phyloP scores from a whole-genome alignment of 2,888 invertebrate species.

The Apoda limacodes region DNA sequence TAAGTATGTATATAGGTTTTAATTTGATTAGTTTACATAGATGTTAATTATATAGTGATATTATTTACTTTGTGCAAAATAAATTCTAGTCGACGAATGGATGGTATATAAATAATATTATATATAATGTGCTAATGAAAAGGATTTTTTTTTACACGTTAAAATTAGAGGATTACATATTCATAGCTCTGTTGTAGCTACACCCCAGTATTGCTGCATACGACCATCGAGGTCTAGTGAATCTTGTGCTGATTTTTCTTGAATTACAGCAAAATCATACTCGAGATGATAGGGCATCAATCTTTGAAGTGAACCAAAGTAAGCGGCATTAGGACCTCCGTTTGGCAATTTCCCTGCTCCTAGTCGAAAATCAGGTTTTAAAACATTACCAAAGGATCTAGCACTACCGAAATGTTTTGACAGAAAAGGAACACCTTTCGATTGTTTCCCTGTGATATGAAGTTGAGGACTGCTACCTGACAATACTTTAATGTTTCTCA shows the following conservation, averaged over 20 bases:
- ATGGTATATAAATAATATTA: conserved; percentile 54
- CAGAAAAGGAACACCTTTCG: conserved; percentile 64
- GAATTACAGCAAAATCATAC: conserved; percentile 86
- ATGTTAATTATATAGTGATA: conserved; percentile 60
- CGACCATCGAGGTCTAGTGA: conserved; percentile 84
- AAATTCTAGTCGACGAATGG: conserved; percentile 65
- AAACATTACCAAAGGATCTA: conserved; percentile 78
- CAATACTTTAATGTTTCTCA: conserved; percentile 71
- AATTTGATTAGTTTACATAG: no score
- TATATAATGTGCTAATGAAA: conserved; percentile 40
- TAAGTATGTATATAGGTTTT: no score
- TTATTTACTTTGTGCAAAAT: conserved; percentile 62
- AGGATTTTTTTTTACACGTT: conserved; percentile 57
- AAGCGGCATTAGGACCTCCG: conserved; percentile 88
- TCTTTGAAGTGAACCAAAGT: conserved; percentile 86
- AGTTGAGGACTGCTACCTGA: conserved; percentile 80
- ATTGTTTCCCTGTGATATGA: conserved; percentile 45
- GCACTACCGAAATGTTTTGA: conserved; percentile 85
- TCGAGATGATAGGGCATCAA: conserved; percentile 85
- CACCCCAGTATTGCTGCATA: conserved; percentile 93
- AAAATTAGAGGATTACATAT: conserved; percentile 19
- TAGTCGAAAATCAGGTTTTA: conserved; percentile 71
- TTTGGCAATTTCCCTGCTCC: conserved; percentile 72
- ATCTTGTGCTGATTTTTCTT: conserved; percentile 80
- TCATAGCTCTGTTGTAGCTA: conserved; percentile 87